Conservation (phyloP, 1,140 invertebrate genomes). For the Holcopasites calliopsidis region DNA sequence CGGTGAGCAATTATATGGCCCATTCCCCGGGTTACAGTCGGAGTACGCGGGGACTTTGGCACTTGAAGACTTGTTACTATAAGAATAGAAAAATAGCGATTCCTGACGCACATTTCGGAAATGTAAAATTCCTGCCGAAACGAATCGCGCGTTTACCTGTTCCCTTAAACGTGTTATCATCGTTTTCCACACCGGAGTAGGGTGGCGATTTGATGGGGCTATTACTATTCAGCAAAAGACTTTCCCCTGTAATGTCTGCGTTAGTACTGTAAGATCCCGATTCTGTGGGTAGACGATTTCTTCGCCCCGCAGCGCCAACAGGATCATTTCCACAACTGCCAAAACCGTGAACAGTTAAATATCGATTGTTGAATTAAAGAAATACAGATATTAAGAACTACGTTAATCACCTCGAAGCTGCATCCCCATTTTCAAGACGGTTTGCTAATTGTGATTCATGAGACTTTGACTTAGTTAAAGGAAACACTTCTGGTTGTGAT, state of each 20-base stretch:
- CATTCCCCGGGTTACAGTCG: conserved; percentile 87
- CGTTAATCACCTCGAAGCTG: conserved; percentile 65
- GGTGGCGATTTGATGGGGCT: conserved; percentile 86
- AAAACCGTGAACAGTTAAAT: conserved; percentile 37
- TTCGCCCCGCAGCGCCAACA: conserved; percentile 68
- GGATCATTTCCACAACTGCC: conserved; percentile 67
- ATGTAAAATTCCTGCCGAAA: conserved; percentile 2
- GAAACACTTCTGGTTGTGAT: conserved; percentile 81
- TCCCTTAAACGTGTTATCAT: conserved; percentile 81
- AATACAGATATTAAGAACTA: background rate
- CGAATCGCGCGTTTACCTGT: conserved; percentile 60
- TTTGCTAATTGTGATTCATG: conserved; percentile 93
- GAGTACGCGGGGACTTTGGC: conserved; percentile 88
- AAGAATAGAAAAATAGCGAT: conserved; percentile 37
- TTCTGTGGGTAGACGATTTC: conserved; percentile 86
- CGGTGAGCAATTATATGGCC: conserved; percentile 95
- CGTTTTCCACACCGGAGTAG: conserved; percentile 81
- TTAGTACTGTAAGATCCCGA: conserved; percentile 81
- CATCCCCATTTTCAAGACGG: conserved; percentile 80
- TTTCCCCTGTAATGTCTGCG: conserved; percentile 73
- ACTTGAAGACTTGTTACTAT: conserved; percentile 81
- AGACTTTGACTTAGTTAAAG: conserved; percentile 93
- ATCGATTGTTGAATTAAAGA: conserved; percentile 10
- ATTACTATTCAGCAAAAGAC: conserved; percentile 79
- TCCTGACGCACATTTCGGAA: background rate